phyloP scores from a whole-genome alignment of 2,888 invertebrate species.

The Liodrosophila aerea region DNA sequence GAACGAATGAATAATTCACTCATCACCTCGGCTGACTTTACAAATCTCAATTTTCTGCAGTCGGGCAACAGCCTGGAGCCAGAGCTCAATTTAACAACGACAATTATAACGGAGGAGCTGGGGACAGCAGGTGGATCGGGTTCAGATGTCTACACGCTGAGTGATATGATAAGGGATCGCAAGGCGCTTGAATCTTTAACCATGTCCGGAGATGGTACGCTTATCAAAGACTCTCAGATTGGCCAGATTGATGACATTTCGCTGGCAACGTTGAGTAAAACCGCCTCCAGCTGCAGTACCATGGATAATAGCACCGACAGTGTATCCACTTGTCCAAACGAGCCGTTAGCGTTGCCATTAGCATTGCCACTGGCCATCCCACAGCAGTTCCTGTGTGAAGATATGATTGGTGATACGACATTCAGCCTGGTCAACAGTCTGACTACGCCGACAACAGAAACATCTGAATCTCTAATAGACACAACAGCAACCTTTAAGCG shows the following conservation, averaged over 20 bases:
- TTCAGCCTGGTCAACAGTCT: conserved; percentile 78
- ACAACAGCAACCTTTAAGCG: conserved; percentile 62
- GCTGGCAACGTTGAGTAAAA: conserved; percentile 76
- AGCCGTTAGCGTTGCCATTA: conserved; percentile 7
- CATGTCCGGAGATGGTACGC: conserved; percentile 79
- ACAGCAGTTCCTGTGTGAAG: conserved; percentile 62
- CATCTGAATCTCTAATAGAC: conserved; percentile 26
- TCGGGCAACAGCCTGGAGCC: conserved; percentile 71
- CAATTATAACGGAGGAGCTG: conserved; percentile 20
- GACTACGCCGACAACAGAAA: conserved; percentile 31
- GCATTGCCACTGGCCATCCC: not conserved
- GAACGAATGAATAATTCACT: conserved; percentile 81
- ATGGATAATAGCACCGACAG: conserved; percentile 82
- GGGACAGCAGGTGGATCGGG: conserved; percentile 33
- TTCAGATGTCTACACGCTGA: conserved; percentile 66
- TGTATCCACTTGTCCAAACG: conserved; percentile 48
- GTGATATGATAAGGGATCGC: conserved; percentile 80
- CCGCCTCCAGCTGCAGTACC: conserved; percentile 80
- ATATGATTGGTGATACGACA: conserved; percentile 80
- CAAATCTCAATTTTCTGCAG: conserved; percentile 80
- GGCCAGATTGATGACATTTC: conserved; percentile 81
- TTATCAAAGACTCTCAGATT: conserved; percentile 81
- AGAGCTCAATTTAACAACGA: conserved; percentile 42
- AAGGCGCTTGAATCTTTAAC: conserved; percentile 80
- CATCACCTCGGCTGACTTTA: conserved; percentile 82